Base-by-base conservation (phyloP, 1,140 invertebrate species). In the Notospermus geniculatus region DNA sequence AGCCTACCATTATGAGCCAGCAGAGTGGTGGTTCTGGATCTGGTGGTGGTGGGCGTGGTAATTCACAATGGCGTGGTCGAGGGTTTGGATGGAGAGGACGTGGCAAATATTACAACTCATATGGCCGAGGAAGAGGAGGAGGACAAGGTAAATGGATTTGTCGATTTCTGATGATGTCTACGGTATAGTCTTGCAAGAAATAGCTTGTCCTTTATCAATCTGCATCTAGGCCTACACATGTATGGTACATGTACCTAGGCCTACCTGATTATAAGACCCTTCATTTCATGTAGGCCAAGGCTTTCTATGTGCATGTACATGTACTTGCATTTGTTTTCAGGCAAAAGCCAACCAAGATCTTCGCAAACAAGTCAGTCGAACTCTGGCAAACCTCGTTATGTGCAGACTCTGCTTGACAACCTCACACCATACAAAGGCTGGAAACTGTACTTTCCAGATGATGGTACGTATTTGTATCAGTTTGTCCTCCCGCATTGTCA, bases 361-460 rank as follows among this genome's bases (percentile, higher is more conserved):
- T 15, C 54, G 22, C 17, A 19, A 54, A 15, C 29, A 36, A 36
- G 32, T 36, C 32, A 36, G 15, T 7, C 32, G 5, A 4, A 36
- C 5, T 15, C 32, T 7, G 32, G 15, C 32, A 36, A 15, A 36
- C 32, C 32, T 7, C 32, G 32, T 36, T 36, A 36, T 36, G 68
- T 73, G 13, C 76, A 78, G 60, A 70, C 73, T 9, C 59, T 39
- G 11, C 64, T 78, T 56, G 69, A 73, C 53, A 64, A 76, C 36
- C 67, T 71, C 27, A 74, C 75, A 17, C 80, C 84, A 30, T 88
- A 87, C 70, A 81, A 84, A 71, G 84, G 85, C 53, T 90, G 88
- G 88, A 86, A 85, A 63, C 71, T 88, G 9, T 90, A 90, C 78
- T 88, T 89, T 75, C 82, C 86, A 56, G 83, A 86, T 60, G 84